A percentile compares a stretch with the other conserved stretches of the same genome.
Evolutionary conservation across 2,797 vertebrate genomes (phyloP).

Genomic region (Enteromius afrohamiltoni): DNA sequence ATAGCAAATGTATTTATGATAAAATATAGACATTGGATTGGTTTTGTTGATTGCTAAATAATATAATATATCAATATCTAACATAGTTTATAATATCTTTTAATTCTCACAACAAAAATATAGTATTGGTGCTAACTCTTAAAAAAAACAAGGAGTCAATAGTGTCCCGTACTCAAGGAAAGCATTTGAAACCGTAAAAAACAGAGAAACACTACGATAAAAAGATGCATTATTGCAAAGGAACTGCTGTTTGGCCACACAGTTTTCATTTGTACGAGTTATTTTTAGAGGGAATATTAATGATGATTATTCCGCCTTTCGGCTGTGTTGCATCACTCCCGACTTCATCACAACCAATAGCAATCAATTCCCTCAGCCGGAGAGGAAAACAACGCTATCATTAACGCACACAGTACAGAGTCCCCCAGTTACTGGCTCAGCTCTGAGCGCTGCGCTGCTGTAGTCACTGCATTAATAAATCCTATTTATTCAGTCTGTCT

Average conservation of each 20-base stretch:
- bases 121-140: not conserved
- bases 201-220: conserved; percentile 45
- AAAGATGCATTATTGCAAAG: conserved; percentile 44
- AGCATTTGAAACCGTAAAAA: not conserved
- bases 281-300: conserved; percentile 83
- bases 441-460: conserved; percentile 29
- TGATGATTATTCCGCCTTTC: conserved; percentile 77
- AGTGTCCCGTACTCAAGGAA: not conserved
- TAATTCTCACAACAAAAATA: not conserved
- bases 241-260: conserved; percentile 68
- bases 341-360: conserved; percentile 80
- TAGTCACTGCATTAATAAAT: conserved; percentile 53
- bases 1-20: too few species aligned
- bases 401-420: conserved; percentile 67
- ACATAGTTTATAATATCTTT: not conserved
- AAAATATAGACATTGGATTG: not conserved
- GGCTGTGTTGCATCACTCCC: conserved; percentile 74
- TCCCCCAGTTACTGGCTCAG: conserved; percentile 43
- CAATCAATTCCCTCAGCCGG: conserved; percentile 79
- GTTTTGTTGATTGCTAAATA: not conserved
- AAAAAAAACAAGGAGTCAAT: not conserved
- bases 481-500: conserved; percentile 43
- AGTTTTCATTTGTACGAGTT: conserved; percentile 74
- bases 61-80: not conserved
- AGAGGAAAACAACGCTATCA: conserved; percentile 75